Conservation (phyloP, 1,140 invertebrate species). For the Drosophila mayri region DNA sequence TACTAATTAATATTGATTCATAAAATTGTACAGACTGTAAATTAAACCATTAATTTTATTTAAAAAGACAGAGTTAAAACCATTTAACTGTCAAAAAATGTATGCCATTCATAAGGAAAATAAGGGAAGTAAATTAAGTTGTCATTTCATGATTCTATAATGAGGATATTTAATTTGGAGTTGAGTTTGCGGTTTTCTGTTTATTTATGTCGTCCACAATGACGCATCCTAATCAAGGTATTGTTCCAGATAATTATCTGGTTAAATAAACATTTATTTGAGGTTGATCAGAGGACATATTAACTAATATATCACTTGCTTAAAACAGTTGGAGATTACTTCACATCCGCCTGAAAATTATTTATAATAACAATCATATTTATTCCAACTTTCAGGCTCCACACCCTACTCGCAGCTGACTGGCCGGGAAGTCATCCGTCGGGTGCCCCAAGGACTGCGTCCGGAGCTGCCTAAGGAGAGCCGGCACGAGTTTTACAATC, state of each 20-base stretch:
- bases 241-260: not conserved
- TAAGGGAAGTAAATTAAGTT: constrained; percentile 12
- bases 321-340: not conserved
- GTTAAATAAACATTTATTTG: not conserved
- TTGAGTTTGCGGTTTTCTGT: constrained; percentile 2
- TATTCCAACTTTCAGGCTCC: constrained; percentile 86
- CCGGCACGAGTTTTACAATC: constrained; percentile 90
- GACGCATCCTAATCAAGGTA: not conserved
- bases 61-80: not conserved
- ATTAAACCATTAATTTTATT: not conserved
- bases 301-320: not conserved
- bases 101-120: not conserved
- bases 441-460: constrained; percentile 90
- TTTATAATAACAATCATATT: not conserved
- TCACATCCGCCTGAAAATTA: not conserved
- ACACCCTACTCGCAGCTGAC: constrained; percentile 93
- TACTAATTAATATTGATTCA: not conserved
- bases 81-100: not conserved
- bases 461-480: constrained; percentile 91
- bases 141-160: constrained; percentile 8
- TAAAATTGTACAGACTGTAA: not conserved
- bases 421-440: constrained; percentile 91
- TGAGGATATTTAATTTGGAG: not conserved
- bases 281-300: not conserved
- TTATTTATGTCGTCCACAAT: not conserved